A percentile compares a stretch with the other conserved stretches of the same genome.
Conservation (phyloP, 2,888 invertebrate species). For the Eucriotettix oculatus region DNA sequence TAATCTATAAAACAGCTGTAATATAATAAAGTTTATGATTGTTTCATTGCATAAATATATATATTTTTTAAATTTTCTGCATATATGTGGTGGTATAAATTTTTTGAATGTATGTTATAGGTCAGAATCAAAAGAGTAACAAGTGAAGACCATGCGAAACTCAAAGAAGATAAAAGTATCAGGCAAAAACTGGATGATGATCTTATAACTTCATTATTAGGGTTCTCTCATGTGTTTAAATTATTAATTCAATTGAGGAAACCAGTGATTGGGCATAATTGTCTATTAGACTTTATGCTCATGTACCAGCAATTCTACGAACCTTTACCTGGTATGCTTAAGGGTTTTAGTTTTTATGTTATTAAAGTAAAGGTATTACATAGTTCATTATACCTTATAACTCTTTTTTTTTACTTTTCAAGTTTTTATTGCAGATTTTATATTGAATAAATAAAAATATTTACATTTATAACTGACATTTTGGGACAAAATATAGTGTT, state of each 20-base stretch:
- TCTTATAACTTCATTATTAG: constrained; percentile 34
- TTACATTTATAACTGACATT: neutral
- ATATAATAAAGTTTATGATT: too few species aligned
- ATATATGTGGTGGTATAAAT: too few species aligned
- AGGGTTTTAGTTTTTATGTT: neutral
- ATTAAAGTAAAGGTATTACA: neutral
- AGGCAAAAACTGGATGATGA: constrained; percentile 28
- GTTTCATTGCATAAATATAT: too few species aligned
- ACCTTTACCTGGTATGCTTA: constrained; percentile 40
- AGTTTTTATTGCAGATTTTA: neutral
- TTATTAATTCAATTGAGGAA: constrained; percentile 40
- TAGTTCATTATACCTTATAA: neutral
- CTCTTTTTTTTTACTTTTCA: constrained; percentile 13
- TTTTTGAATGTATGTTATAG: neutral
- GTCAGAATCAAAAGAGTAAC: neutral
- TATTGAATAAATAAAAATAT: too few species aligned
- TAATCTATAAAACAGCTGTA: too few species aligned
- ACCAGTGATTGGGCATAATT: constrained; percentile 63
- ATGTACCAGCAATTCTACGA: constrained; percentile 55
- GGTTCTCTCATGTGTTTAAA: constrained; percentile 49
- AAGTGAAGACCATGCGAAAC: constrained; percentile 18
- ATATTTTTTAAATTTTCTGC: too few species aligned
- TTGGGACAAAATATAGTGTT: too few species aligned
- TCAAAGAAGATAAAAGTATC: neutral
- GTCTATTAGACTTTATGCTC: constrained; percentile 49